Evolutionary conservation across 2,797 vertebrate genomes (phyloP), one percentile per base, ranked within the genome.

Genomic region (Neosilurus mollespiculum): DNA sequence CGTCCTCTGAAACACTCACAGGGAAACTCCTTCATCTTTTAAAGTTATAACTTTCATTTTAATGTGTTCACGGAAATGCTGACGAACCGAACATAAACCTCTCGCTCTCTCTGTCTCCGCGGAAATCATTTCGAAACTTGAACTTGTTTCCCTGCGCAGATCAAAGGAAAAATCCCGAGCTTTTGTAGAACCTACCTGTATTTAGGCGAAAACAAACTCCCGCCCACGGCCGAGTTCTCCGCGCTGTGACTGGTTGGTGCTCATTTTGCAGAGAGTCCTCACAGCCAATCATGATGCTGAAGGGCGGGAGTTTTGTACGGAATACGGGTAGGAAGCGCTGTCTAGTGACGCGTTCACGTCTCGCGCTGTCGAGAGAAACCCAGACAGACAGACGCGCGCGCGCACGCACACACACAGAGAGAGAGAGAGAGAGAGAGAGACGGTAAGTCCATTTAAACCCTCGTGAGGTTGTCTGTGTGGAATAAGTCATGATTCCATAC

Each of bases 301-400:
- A 51, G 59, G 76, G 59, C 59, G 75, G 59, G 22, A 2, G 7
- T 62, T 37, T 78, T 12, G 20, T 16, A 0, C 18, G 22, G 22
- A 62, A 64, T 26, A 78, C 76, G 76, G 59, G 76, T 78, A 78
- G 34, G 59, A 24, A 51, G 59, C 43, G 71, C 77, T 90, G 92
- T 89, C 91, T 88, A 84, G 87, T 94, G 93, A 95, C 93, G 93
- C 94, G 90, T 91, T 90, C 91, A 90, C 89, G 89, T 88, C 78
- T 69, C 9, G 77, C 51, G 72, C 65, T 81, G 56, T 64, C 8
- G 75, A 43, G 59, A 78, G 76, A 51, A 64, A 9, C 37, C 34
- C 34, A 78, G 59, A 78, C 76, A 34, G 18, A 34, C 65, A 43
- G 37, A 43, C 37, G 37, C 37, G 37, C 37, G 37, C 37, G 6